phyloP scores from a whole-genome alignment of 2,888 invertebrate genomes.

The Caradrina kadenii region DNA sequence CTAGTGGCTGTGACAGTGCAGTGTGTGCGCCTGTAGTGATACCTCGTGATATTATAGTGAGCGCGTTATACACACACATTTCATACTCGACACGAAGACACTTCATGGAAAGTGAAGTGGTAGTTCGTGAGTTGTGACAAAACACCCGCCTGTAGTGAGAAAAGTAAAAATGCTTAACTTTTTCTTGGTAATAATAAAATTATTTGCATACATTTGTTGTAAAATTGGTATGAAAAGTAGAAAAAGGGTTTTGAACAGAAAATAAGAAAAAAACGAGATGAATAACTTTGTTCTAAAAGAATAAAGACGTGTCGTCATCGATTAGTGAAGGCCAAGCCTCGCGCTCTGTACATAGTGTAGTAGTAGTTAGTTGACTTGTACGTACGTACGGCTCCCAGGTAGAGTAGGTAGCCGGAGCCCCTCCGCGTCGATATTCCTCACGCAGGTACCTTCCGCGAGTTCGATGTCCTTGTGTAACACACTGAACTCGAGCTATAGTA shows the following conservation, averaged over 20 bases:
- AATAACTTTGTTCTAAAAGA: constrained; percentile 23
- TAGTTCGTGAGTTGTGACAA: neutral
- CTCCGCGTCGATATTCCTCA: constrained; percentile 16
- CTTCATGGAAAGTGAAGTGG: neutral
- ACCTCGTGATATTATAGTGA: constrained; percentile 10
- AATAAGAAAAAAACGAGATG: neutral
- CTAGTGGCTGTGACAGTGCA: no score
- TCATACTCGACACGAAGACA: constrained; percentile 13
- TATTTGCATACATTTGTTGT: neutral
- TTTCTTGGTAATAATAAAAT: constrained; percentile 6
- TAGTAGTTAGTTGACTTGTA: constrained; percentile 35
- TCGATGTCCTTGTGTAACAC: constrained; percentile 15
- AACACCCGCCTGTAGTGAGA: neutral
- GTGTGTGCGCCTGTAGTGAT: neutral
- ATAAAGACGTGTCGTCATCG: neutral
- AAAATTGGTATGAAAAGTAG: neutral
- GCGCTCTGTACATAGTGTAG: constrained; percentile 14
- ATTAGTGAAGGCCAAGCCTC: constrained; percentile 22
- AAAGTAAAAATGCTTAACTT: neutral
- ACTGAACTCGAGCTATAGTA: neutral
- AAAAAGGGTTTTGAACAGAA: neutral
- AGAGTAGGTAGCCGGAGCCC: constrained; percentile 3
- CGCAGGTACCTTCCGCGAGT: constrained; percentile 22
- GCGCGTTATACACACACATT: neutral
- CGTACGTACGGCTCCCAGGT: constrained; percentile 14